A percentile compares a stretch with the other conserved stretches of the same genome.
Conservation (phyloP, 2,888 invertebrate genomes). For the Sarcophaga subvicina region DNA sequence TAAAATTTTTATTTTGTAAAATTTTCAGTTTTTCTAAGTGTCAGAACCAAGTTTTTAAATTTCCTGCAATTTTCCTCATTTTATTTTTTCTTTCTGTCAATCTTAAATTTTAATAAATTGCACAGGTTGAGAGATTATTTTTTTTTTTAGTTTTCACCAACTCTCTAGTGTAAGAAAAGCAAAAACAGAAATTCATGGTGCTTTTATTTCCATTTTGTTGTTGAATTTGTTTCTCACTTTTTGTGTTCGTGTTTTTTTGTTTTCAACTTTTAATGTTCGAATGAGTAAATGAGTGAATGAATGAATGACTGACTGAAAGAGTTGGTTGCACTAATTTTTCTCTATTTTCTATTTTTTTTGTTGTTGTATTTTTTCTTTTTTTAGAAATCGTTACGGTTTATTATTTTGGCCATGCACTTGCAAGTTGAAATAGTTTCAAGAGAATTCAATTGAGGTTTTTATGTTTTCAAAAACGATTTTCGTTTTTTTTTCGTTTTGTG, state of each 20-base stretch:
- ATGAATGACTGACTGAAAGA: not conserved
- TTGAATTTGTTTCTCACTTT: conserved; percentile 25
- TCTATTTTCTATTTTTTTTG: conserved; percentile 29
- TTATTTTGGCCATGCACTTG: conserved; percentile 70
- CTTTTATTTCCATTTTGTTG: conserved; percentile 43
- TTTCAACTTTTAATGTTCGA: conserved; percentile 25
- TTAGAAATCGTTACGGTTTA: conserved; percentile 66
- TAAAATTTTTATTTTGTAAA: not conserved
- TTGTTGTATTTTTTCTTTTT: not conserved
- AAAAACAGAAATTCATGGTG: conserved; percentile 45
- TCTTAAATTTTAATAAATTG: conserved; percentile 35
- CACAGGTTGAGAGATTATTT: conserved; percentile 43
- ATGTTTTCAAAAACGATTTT: not conserved
- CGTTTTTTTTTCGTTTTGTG: not conserved
- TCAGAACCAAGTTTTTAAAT: conserved; percentile 46
- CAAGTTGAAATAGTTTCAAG: conserved; percentile 57
- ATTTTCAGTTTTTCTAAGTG: conserved; percentile 30
- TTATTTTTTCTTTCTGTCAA: conserved; percentile 16
- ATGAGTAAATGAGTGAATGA: conserved; percentile 18
- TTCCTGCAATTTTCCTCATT: not conserved
- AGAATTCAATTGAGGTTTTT: conserved; percentile 43
- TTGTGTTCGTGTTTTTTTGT: conserved; percentile 19
- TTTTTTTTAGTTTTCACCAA: conserved; percentile 48
- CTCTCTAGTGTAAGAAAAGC: conserved; percentile 6
- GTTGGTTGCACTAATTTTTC: conserved; percentile 59